Evolutionary conservation across 2,888 invertebrate genomes (phyloP).

Genomic region (Xylophagus ater): DNA sequence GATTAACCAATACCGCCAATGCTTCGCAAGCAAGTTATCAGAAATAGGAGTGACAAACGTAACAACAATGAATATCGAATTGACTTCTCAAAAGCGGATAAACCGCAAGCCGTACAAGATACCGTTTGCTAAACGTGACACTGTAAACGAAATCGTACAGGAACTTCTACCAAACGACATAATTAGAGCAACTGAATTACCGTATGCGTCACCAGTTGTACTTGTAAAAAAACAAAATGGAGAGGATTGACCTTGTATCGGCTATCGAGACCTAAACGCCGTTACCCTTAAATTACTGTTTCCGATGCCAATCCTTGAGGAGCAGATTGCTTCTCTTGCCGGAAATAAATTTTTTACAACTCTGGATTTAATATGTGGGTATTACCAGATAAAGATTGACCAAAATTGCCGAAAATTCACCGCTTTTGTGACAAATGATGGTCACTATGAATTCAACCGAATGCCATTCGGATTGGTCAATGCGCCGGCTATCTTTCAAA

Average conservation of each 20-base stretch:
- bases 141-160: conserved; percentile 9
- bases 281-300: conserved; percentile 26
- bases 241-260: conserved; percentile 20
- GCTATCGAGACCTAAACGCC: conserved; percentile 25
- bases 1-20: too few species aligned
- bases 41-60: not conserved
- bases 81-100: conserved; percentile 9
- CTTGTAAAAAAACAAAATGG: conserved; percentile 22
- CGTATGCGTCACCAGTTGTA: conserved; percentile 21
- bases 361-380: conserved; percentile 27
- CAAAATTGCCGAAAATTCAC: conserved; percentile 26
- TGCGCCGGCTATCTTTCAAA: conserved; percentile 30
- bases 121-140: conserved; percentile 12
- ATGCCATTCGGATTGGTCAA: conserved; percentile 34
- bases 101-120: conserved; percentile 9
- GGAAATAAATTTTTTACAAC: conserved; percentile 24
- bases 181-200: conserved; percentile 13
- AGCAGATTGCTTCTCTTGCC: conserved; percentile 26
- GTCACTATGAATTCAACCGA: conserved; percentile 29
- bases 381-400: conserved; percentile 29
- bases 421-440: conserved; percentile 31
- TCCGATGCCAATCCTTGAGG: conserved; percentile 31
- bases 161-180: conserved; percentile 13
- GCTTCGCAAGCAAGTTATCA: too few species aligned
- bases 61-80: conserved; percentile 10